Conservation (phyloP, 2,113 vertebrate species). For the Carassius auratus region DNA sequence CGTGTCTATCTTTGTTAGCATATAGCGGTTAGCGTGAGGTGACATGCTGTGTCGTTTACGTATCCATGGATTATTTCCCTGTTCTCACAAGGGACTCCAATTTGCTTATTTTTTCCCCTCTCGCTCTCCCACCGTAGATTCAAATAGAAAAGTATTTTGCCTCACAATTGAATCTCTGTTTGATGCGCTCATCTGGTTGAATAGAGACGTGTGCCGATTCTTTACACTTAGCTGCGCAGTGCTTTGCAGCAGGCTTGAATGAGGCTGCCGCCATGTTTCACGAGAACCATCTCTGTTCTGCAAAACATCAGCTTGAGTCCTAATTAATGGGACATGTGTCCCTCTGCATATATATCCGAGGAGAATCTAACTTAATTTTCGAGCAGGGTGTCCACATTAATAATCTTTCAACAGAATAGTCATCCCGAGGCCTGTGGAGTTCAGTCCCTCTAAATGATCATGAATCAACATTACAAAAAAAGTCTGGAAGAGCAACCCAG, state of each 20-base stretch:
- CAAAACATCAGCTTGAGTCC: constrained; percentile 58
- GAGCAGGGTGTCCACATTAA: constrained; percentile 54
- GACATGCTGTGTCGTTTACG: background rate
- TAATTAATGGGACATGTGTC: constrained; percentile 58
- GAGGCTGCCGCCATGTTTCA: constrained; percentile 37
- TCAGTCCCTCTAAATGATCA: constrained; percentile 55
- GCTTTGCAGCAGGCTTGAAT: constrained; percentile 45
- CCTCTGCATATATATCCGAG: constrained; percentile 55
- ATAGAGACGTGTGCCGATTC: constrained; percentile 51
- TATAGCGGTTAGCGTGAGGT: background rate
- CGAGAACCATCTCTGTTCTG: background rate
- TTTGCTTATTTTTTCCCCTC: background rate
- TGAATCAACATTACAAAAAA: constrained; percentile 59
- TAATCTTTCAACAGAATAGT: constrained; percentile 52
- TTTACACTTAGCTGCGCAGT: constrained; percentile 43
- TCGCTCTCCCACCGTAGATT: constrained; percentile 40
- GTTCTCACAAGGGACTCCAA: constrained; percentile 22
- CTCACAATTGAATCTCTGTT: constrained; percentile 54
- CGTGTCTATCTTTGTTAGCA: background rate
- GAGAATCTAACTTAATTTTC: constrained; percentile 55
- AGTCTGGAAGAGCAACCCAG: too few species aligned
- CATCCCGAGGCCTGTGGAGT: constrained; percentile 54
- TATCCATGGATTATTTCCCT: constrained; percentile 8
- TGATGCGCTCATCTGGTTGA: constrained; percentile 55
- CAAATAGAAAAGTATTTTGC: constrained; percentile 55